A percentile compares a stretch with the other conserved stretches of the same genome.
These are phyloP conservation scores for Gulo gulo DNA, from an alignment of 2,113 vertebrate species.

Conservation along the genomic window DNA sequence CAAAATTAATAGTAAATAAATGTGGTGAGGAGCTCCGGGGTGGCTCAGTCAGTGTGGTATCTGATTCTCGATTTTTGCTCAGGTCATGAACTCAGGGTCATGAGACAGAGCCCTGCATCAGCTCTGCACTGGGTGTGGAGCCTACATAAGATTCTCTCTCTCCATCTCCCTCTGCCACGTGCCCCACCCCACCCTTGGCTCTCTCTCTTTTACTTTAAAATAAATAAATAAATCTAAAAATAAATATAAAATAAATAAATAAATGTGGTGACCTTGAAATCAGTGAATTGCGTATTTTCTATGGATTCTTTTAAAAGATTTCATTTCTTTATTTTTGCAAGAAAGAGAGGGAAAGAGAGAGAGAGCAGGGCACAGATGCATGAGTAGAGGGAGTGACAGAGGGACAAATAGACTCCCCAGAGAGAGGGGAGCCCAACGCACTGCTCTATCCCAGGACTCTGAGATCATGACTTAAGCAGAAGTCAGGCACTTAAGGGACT, in stretches of 20 bases:
- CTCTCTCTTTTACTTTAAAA: not conserved
- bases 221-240: not conserved
- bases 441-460: not conserved
- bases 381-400: not conserved
- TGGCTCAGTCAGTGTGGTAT: not conserved
- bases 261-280: constrained; percentile 48
- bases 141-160: not conserved
- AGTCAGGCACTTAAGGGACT: not conserved
- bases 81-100: not conserved
- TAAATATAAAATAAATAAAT: not conserved
- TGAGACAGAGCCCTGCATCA: not conserved
- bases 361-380: not conserved
- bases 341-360: not conserved
- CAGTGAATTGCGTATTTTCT: not conserved
- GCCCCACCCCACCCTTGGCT: rapidly evolving
- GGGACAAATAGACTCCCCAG: not conserved
- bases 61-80: not conserved
- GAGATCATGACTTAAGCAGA: not conserved
- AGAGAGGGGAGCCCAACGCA: not conserved
- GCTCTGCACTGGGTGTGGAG: not conserved
- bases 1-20: not conserved
- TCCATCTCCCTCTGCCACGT: not conserved
- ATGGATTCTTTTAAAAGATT: not conserved
- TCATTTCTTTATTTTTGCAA: not conserved
- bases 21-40: not conserved